These are phyloP conservation scores for Scomber scombrus DNA, from an alignment of 2,113 vertebrate species.

Conservation along the genomic window DNA sequence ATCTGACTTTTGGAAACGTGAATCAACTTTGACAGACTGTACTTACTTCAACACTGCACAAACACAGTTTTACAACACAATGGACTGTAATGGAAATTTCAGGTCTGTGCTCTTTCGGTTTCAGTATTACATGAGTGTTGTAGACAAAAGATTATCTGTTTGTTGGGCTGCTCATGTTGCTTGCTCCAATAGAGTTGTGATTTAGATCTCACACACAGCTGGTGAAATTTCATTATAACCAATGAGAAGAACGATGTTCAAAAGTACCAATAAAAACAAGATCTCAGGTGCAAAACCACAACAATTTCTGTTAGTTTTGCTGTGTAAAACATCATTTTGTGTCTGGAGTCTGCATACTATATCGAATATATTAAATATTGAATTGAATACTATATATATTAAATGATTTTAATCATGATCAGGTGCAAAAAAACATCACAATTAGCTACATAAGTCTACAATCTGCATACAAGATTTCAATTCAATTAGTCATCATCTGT, in stretches of 20 bases:
- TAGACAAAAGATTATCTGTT: too few relatives aligned
- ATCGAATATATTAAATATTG: background rate
- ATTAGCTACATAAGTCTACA: background rate
- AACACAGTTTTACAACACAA: background rate
- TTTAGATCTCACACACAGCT: background rate
- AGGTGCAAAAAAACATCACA: background rate
- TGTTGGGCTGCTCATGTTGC: background rate
- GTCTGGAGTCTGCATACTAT: too few relatives aligned
- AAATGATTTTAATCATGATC: background rate
- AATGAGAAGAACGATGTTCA: too few relatives aligned
- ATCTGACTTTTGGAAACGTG: background rate
- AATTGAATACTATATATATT: background rate
- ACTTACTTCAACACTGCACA: background rate
- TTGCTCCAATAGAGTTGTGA: background rate
- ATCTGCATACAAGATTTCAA: too few relatives aligned
- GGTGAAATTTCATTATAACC: too few relatives aligned
- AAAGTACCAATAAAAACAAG: too few relatives aligned
- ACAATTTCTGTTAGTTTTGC: too few relatives aligned
- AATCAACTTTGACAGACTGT: background rate
- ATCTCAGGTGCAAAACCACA: too few relatives aligned
- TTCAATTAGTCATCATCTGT: background rate
- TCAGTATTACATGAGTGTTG: background rate
- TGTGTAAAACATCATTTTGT: too few relatives aligned
- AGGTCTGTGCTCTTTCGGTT: background rate
- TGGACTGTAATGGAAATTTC: background rate